Conservation (phyloP, 2,888 invertebrate genomes). For the Rhagophthalmus giganteus region DNA sequence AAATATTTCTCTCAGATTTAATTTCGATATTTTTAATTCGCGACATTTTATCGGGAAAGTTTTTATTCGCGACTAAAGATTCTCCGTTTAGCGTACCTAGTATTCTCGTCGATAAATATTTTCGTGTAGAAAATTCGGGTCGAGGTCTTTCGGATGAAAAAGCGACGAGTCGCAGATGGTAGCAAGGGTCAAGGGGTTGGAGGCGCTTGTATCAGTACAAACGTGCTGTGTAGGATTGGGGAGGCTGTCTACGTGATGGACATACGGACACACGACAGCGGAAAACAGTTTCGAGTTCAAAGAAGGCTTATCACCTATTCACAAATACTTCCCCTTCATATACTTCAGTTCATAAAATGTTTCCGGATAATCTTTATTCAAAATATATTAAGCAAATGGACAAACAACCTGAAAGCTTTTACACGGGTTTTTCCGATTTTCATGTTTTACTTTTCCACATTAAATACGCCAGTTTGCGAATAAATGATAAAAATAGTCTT, state of each 20-base stretch:
- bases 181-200: slow-evolving; percentile 39
- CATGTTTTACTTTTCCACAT: no score
- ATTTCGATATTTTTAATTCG: no score
- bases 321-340: slow-evolving; percentile 40
- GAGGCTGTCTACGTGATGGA: slow-evolving; percentile 49
- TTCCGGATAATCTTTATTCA: slow-evolving; percentile 20
- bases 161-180: slow-evolving; percentile 32
- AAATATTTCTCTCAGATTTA: no score
- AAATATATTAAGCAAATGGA: no score
- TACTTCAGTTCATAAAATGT: slow-evolving; percentile 40
- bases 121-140: slow-evolving; percentile 7
- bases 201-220: slow-evolving; percentile 47
- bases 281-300: slow-evolving; percentile 43
- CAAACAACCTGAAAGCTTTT: no score
- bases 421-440: no score
- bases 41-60: no score
- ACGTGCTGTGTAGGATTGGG: slow-evolving; percentile 39
- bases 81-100: no score
- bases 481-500: no score
- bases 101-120: no score
- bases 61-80: no score
- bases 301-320: slow-evolving; percentile 45
- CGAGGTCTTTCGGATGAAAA: slow-evolving; percentile 16
- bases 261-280: slow-evolving; percentile 50
- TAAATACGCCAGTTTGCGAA: no score